phyloP scores from a whole-genome alignment of 2,113 vertebrate species.

The Ursus arctos region DNA sequence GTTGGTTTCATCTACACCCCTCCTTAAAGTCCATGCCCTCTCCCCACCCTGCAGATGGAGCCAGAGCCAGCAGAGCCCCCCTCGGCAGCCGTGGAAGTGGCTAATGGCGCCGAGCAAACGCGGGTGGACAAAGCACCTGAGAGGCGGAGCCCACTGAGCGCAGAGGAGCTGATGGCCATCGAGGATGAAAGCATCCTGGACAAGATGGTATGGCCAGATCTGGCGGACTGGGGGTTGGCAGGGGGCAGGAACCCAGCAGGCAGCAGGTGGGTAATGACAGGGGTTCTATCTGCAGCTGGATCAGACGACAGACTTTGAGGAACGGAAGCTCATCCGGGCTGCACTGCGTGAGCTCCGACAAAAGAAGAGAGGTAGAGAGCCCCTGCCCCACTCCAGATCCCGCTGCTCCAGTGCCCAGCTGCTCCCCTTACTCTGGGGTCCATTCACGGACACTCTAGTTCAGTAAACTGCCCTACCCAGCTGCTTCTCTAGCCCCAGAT shows the following conservation, averaged over 20 bases:
- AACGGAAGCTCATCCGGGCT: constrained; percentile 95
- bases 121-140: constrained; percentile 83
- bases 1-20: not conserved
- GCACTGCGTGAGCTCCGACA: constrained; percentile 97
- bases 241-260: not conserved
- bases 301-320: constrained; percentile 94
- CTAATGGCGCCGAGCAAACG: constrained; percentile 88
- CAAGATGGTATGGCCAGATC: constrained; percentile 93
- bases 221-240: not conserved
- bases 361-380: constrained; percentile 94
- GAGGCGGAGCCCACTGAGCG: constrained; percentile 86
- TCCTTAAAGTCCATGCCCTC: constrained; percentile 7
- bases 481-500: not conserved
- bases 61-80: constrained; percentile 87
- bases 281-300: constrained; percentile 91
- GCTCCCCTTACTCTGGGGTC: not conserved
- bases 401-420: not conserved
- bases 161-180: constrained; percentile 92
- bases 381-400: not conserved
- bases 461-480: not conserved
- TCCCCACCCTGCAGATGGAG: constrained; percentile 88
- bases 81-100: constrained; percentile 82
- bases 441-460: not conserved
- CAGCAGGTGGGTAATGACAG: not conserved
- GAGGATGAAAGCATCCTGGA: constrained; percentile 97